phyloP scores from a whole-genome alignment of 2,888 invertebrate species.

The Andrena bucephala region DNA sequence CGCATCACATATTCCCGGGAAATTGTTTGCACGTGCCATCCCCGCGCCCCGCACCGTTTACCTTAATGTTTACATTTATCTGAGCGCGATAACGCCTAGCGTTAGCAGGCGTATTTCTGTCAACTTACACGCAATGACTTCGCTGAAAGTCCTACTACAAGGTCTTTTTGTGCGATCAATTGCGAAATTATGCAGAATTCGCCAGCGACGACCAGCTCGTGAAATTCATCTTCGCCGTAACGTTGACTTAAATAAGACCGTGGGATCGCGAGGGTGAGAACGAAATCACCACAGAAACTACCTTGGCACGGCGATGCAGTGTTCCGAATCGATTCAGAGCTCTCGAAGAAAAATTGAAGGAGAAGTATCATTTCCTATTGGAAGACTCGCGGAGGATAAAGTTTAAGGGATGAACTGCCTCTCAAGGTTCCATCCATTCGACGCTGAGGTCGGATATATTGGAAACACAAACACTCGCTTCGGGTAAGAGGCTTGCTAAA shows the following conservation, averaged over 20 bases:
- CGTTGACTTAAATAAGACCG: neutral
- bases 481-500: slow-evolving; percentile 7
- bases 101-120: neutral
- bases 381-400: slow-evolving; percentile 35
- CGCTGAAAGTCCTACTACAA: too few species aligned
- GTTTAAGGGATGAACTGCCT: slow-evolving; percentile 50
- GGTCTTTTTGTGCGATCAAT: too few species aligned
- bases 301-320: neutral
- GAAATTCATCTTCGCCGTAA: too few species aligned
- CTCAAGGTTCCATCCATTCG: slow-evolving; percentile 20
- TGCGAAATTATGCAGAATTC: too few species aligned
- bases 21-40: slow-evolving; percentile 27
- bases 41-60: neutral
- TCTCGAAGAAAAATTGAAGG: slow-evolving; percentile 14
- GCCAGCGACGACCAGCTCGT: too few species aligned
- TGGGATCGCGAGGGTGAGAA: neutral
- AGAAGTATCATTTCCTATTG: slow-evolving; percentile 18
- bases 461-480: slow-evolving; percentile 36
- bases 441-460: slow-evolving; percentile 24
- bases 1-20: slow-evolving; percentile 8
- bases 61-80: slow-evolving; percentile 26
- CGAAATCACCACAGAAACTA: slow-evolving; percentile 7
- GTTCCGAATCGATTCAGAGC: slow-evolving; percentile 35
- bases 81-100: neutral
- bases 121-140: neutral